Conservation (phyloP, 2,113 vertebrate genomes). For the Mola mola region DNA sequence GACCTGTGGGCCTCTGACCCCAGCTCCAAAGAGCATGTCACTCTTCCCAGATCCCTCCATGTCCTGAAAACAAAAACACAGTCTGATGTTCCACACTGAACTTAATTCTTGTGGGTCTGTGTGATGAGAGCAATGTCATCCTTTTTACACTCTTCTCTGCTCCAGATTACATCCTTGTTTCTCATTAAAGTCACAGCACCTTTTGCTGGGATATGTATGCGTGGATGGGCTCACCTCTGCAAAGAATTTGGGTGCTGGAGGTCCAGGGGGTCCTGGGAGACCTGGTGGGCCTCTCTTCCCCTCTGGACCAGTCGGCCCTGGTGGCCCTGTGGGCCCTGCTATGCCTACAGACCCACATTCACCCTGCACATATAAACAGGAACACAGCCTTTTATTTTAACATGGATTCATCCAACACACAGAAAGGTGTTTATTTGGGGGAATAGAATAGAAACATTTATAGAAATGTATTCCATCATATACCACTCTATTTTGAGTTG, state of each 20-base stretch:
- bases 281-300: slow-evolving; percentile 85
- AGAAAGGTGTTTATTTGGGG: too few species aligned
- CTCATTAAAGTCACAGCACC: too few species aligned
- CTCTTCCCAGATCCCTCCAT: slow-evolving; percentile 87
- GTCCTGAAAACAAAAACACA: slow-evolving; percentile 81
- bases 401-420: background rate
- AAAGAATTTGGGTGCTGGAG: slow-evolving; percentile 73
- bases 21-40: slow-evolving; percentile 61
- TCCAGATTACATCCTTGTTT: background rate
- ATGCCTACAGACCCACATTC: slow-evolving; percentile 82
- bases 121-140: background rate
- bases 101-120: background rate
- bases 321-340: slow-evolving; percentile 80
- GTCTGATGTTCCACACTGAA: background rate
- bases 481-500: background rate
- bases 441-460: too few species aligned
- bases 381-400: background rate
- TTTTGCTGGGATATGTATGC: background rate
- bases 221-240: slow-evolving; percentile 82
- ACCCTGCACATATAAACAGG: slow-evolving; percentile 77
- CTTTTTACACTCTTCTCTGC: background rate
- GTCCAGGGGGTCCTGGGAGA: slow-evolving; percentile 85
- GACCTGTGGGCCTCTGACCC: slow-evolving; percentile 76
- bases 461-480: too few species aligned
- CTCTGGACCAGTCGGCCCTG: slow-evolving; percentile 81